Evolutionary conservation across 2,888 invertebrate genomes (phyloP).

Genomic region (Melieria picta): DNA sequence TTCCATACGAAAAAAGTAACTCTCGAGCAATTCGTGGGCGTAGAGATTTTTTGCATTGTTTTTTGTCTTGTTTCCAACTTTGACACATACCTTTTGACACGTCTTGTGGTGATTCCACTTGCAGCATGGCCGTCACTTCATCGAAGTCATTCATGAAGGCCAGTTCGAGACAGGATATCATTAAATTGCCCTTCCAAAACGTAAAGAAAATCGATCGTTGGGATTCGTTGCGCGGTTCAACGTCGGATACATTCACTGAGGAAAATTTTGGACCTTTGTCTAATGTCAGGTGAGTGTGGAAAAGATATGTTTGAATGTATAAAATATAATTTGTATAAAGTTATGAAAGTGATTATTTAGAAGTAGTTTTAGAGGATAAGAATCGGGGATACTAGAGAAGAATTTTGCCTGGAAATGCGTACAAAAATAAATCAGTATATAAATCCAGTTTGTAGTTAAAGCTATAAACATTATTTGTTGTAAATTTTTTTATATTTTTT

Average conservation of each 20-base stretch:
- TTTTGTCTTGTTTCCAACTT: not conserved
- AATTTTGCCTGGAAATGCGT: no score
- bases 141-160: slow-evolving; percentile 92
- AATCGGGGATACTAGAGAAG: no score
- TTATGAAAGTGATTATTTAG: no score
- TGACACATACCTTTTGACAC: slow-evolving; percentile 13
- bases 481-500: no score
- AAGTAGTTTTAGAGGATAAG: no score
- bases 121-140: slow-evolving; percentile 73
- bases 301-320: not conserved
- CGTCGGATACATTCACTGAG: slow-evolving; percentile 83
- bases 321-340: not conserved
- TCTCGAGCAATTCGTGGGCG: no score
- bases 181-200: slow-evolving; percentile 72
- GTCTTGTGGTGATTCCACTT: slow-evolving; percentile 37
- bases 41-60: no score
- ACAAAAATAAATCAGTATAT: no score
- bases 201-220: slow-evolving; percentile 75
- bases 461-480: no score
- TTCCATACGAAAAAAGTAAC: no score
- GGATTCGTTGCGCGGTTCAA: slow-evolving; percentile 78
- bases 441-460: no score
- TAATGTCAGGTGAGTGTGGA: slow-evolving; percentile 77
- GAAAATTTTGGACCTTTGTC: slow-evolving; percentile 92
- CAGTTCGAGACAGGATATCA: slow-evolving; percentile 84